Evolutionary conservation across 2,797 vertebrate genomes (phyloP).

Genomic region (Orientallactaga sibirica): DNA sequence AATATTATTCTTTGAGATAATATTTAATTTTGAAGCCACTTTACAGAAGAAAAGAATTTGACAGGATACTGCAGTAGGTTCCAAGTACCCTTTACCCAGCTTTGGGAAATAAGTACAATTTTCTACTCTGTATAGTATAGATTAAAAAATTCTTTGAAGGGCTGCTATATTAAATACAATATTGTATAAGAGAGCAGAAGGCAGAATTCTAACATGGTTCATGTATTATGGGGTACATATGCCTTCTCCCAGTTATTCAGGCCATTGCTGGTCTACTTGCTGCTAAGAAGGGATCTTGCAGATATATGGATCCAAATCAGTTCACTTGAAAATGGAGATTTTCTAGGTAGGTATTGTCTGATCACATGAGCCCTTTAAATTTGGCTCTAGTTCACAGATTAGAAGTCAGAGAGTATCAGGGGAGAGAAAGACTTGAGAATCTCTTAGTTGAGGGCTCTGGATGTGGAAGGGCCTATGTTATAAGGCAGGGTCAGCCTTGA

Average conservation of each 20-base stretch:
- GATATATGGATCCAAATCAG: neutral
- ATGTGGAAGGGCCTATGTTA: neutral
- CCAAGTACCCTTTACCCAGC: neutral
- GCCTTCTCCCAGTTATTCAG: neutral
- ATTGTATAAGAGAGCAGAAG: neutral
- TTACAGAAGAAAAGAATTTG: neutral
- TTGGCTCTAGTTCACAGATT: neutral
- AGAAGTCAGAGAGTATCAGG: neutral
- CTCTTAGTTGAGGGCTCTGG: neutral
- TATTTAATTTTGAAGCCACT: conserved; percentile 7
- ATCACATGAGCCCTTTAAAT: neutral
- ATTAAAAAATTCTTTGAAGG: neutral
- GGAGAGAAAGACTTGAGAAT: neutral
- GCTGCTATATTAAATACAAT: neutral
- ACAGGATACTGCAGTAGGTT: neutral
- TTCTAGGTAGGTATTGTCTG: neutral
- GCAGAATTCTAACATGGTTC: neutral
- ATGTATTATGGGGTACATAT: neutral
- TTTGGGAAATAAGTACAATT: neutral
- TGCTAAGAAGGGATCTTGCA: neutral
- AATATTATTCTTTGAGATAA: neutral
- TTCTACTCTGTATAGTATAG: neutral
- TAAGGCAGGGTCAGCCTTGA: neutral
- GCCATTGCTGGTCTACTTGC: neutral
- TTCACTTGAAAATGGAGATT: neutral